Evolutionary conservation across 1,140 invertebrate species (phyloP), one percentile per base, ranked within the genome.

Genomic region (Mylabris phalerata): DNA sequence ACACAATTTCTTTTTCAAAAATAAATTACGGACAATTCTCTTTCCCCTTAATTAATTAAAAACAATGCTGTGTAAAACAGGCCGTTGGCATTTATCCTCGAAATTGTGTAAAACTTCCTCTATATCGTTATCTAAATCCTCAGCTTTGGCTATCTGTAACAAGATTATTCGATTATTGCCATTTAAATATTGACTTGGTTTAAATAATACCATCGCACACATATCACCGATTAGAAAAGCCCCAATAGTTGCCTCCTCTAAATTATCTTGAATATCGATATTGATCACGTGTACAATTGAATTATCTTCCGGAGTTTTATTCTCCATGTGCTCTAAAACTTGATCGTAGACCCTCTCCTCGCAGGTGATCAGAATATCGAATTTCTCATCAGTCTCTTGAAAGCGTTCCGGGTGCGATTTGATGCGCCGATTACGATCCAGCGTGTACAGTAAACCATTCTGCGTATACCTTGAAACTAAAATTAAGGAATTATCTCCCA

Each of bases 341-440:
- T 98, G 93, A 77, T 99, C 98, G 74, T 98, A 99, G 2, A 99
- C 97, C 69, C 96, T 79, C 76, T 99, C 98, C 78, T 99, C 98
- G 73, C 94, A 95, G 0, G 95, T 97, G 63, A 99, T 88, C 41
- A 99, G 85, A 48, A 99, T 86, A 78, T 99, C 95, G 79, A 99
- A 99, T 69, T 88, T 87, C 62, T 98, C 93, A 66, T 83, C 83
- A 57, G 85, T 87, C 11, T 83, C 77, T 77, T 99, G 98, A 79
- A 99, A 99, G 61, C 90, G 83, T 78, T 99, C 95, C 10, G 98
- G 98, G 56, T 84, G 85, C 11, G 83, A 79, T 79, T 99, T 99
- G 62, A 99, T 97, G 69, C 95, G 79, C 63, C 93, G 80, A 76
- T 99, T 99, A 67, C 98, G 83, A 70, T 99, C 98, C 61, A 99